These are phyloP conservation scores for Tragulus kanchil DNA, from an alignment of 2,113 vertebrate genomes.

Conservation along the genomic window DNA sequence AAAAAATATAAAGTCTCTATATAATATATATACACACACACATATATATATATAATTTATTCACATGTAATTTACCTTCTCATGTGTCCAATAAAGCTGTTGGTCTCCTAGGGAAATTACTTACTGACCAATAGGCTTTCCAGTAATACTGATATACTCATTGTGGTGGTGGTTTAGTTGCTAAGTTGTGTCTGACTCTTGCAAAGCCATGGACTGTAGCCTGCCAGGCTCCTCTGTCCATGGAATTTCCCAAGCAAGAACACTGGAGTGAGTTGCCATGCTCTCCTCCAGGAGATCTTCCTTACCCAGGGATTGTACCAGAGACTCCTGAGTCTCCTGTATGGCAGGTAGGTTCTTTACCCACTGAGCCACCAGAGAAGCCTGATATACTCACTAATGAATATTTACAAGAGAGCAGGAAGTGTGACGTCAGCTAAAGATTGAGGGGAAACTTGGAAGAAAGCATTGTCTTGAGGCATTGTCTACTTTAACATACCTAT, in stretches of 20 bases:
- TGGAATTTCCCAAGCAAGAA: background rate
- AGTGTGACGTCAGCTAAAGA: background rate
- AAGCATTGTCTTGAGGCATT: background rate
- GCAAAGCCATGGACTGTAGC: background rate
- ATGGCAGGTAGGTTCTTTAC: background rate
- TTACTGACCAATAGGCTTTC: background rate
- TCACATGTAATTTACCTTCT: background rate
- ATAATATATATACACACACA: background rate
- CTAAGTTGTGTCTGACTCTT: background rate
- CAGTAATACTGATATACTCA: background rate
- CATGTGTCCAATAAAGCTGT: background rate
- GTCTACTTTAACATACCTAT: background rate
- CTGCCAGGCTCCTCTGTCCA: background rate
- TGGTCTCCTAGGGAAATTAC: conserved; percentile 4
- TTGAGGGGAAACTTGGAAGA: background rate
- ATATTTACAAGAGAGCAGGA: background rate
- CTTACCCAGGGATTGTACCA: background rate
- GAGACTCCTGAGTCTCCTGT: background rate
- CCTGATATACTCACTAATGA: conserved; percentile 17
- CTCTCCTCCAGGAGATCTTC: background rate
- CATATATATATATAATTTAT: background rate
- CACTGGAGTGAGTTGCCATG: background rate
- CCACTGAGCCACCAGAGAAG: background rate
- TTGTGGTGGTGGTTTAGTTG: background rate
- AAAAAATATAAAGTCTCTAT: conserved; percentile 13